These are phyloP conservation scores for Miichthys miiuy DNA, from an alignment of 2,797 vertebrate genomes.

Conservation along the genomic window DNA sequence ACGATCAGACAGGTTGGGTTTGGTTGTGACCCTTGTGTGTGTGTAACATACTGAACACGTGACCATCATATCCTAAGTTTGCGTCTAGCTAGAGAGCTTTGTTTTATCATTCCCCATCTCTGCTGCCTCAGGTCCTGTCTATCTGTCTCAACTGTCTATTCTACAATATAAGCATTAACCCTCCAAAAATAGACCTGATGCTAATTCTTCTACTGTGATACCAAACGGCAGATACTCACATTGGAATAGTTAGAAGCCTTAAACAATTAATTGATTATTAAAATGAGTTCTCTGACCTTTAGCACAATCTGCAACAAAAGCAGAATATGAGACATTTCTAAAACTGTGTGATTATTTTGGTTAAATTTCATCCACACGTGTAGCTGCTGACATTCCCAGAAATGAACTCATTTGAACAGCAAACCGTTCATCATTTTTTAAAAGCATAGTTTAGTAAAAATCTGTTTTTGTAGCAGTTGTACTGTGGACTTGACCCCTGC, in stretches of 20 bases:
- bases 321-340: not conserved
- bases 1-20: not conserved
- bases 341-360: not conserved
- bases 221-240: too few species aligned
- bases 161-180: not conserved
- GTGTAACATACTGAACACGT: too few species aligned
- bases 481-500: not conserved
- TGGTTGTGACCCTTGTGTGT: too few species aligned
- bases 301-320: not conserved
- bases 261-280: not conserved
- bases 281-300: too few species aligned
- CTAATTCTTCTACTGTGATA: too few species aligned
- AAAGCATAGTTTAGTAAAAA: not conserved
- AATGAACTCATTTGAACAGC: not conserved
- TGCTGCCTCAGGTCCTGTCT: not conserved
- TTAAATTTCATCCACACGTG: not conserved
- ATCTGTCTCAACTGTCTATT: not conserved
- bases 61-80: too few species aligned
- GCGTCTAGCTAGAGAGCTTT: not conserved
- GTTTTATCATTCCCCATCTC: not conserved
- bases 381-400: not conserved
- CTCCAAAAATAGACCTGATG: not conserved
- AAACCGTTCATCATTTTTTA: not conserved
- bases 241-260: too few species aligned
- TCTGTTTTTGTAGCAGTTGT: slow-evolving; percentile 1